phyloP scores from a whole-genome alignment of 2,113 vertebrate genomes.

The Bagarius yarrelli region DNA sequence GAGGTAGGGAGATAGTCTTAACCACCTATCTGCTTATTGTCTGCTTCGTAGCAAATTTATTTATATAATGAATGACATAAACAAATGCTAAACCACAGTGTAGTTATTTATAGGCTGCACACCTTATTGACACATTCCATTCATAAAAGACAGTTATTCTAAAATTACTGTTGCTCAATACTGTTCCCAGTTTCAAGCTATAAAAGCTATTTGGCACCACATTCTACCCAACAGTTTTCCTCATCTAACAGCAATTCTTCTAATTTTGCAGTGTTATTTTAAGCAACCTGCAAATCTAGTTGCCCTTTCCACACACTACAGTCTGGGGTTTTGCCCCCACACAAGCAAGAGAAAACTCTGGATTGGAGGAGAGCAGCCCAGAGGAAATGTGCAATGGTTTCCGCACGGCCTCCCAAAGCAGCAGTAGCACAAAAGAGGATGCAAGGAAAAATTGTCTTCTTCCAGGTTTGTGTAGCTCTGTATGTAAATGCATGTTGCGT shows the following conservation, averaged over 20 bases:
- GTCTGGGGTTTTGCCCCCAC: conserved; percentile 57
- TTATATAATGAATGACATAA: not conserved
- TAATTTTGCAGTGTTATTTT: conserved; percentile 61
- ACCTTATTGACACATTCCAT: not conserved
- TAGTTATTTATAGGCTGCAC: not conserved
- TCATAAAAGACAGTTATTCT: conserved; percentile 2
- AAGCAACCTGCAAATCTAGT: conserved; percentile 70
- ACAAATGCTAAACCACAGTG: not conserved
- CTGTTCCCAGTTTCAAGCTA: not conserved
- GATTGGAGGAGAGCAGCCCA: conserved; percentile 54
- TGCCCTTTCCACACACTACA: conserved; percentile 45
- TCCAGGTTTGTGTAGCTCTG: conserved; percentile 37
- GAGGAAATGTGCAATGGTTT: conserved; percentile 67
- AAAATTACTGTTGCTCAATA: not conserved
- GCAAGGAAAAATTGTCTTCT: conserved; percentile 33
- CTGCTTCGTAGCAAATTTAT: too few relatives aligned
- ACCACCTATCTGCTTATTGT: too few relatives aligned
- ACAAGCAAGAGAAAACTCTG: conserved; percentile 51
- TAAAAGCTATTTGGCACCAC: conserved; percentile 34
- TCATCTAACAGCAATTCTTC: conserved; percentile 33
- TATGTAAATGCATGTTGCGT: conserved; percentile 46
- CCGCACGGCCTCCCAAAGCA: conserved; percentile 72
- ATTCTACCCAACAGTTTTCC: conserved; percentile 14
- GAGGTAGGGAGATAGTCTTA: too few relatives aligned
- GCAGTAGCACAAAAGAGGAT: conserved; percentile 59